phyloP scores from a whole-genome alignment of 2,888 invertebrate species.

The Drosophila mimica region DNA sequence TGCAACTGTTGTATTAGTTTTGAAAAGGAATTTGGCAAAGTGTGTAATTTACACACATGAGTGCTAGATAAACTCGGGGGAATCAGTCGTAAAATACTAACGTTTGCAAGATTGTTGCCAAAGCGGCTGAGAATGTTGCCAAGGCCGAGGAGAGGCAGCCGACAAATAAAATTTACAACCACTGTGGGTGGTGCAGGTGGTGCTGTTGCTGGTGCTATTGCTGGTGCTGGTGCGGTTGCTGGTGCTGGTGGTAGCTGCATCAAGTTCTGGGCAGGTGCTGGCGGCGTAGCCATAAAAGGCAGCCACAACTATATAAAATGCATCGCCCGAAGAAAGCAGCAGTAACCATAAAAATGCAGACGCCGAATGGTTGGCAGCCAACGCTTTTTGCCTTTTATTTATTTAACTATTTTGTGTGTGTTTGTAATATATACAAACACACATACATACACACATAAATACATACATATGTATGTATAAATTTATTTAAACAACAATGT shows the following conservation, averaged over 20 bases:
- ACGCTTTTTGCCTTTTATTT: slow-evolving; percentile 53
- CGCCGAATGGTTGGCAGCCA: slow-evolving; percentile 22
- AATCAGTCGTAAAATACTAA: slow-evolving; percentile 48
- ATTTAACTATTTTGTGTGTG: slow-evolving; percentile 56
- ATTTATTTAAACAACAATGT: slow-evolving; percentile 64
- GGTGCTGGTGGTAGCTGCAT: slow-evolving; percentile 8
- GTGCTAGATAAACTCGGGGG: slow-evolving; percentile 27
- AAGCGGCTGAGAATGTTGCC: slow-evolving; percentile 39
- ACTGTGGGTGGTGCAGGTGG: slow-evolving; percentile 26
- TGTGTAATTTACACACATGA: slow-evolving; percentile 33
- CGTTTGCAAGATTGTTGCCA: slow-evolving; percentile 57
- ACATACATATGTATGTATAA: neutral
- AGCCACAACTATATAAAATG: slow-evolving; percentile 53
- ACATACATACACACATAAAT: neutral
- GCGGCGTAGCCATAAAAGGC: slow-evolving; percentile 52
- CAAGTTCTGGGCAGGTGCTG: slow-evolving; percentile 11
- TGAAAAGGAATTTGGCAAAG: slow-evolving; percentile 38
- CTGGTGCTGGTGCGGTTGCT: neutral
- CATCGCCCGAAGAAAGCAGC: slow-evolving; percentile 49
- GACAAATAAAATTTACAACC: slow-evolving; percentile 57
- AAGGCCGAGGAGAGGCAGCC: slow-evolving; percentile 28
- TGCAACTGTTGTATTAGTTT: slow-evolving; percentile 47
- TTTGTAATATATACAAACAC: neutral
- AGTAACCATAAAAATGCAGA: slow-evolving; percentile 57
- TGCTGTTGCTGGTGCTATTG: slow-evolving; percentile 12